Evolutionary conservation across 2,888 invertebrate species (phyloP), one percentile per base, ranked within the genome.

Genomic region (Coelogynopora nodosa): DNA sequence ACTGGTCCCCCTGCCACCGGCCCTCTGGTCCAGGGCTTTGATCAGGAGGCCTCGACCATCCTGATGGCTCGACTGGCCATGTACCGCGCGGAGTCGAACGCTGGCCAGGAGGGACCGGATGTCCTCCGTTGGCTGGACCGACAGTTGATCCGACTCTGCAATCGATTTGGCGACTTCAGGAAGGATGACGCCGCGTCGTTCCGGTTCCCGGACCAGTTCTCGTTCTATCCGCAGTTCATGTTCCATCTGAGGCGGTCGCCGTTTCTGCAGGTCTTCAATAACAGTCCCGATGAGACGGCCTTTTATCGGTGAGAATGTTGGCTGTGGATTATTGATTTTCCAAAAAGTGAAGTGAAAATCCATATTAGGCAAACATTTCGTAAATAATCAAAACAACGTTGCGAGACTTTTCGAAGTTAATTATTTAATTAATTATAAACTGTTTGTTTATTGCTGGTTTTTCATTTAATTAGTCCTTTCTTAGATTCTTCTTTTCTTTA

Each of bases 211-310:
- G 98, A 98, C 91, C 98, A 97, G 93, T 99, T 99, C 93, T 96
- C 97, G 87, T 93, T 99, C 87, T 99, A 98, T 93, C 99, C 99
- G 80, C 99, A 99, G 93, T 99, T 99, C 92, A 98, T 99, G 98
- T 99, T 98, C 93, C 99, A 99, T 91, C 93, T 99, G 90, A 94
- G 99, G 80, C 94, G 99, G 89, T 99, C 98, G 30, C 99, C 98
- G 93, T 99, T 99, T 93, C 94, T 99, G 89, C 98, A 98, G 31
- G 98, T 99, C 82, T 99, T 99, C 93, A 99, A 99, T 93, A 99
- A 99, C 93, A 98, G 97, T 67, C 99, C 99, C 0, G 99, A 99
- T 92, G 99, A 99, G 93, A 99, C 98, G 18, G 97, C 97, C 28
- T 99, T 97, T 93, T 99, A 99, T 92, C 95, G 97, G 95, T 95